Conservation (phyloP, 2,797 vertebrate genomes). For the Tiaroga cobitis region DNA sequence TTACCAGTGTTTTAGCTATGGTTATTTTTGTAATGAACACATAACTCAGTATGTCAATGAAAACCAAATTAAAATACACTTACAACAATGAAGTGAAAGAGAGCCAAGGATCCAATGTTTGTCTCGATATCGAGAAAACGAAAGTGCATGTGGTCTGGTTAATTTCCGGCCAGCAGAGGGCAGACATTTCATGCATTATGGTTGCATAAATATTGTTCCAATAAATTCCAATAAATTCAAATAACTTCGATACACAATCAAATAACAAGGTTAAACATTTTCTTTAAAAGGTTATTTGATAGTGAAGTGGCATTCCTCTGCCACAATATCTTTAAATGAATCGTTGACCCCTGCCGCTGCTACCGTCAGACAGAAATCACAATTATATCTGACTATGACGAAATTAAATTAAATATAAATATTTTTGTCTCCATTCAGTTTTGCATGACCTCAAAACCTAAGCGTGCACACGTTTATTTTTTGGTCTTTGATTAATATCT, state of each 20-base stretch:
- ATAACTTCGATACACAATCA: neutral
- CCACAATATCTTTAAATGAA: too few species aligned
- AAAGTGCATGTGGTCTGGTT: neutral
- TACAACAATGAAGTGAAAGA: neutral
- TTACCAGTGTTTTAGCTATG: too few species aligned
- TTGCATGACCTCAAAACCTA: neutral
- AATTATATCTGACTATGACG: too few species aligned
- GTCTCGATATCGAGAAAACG: slow-evolving; percentile 12
- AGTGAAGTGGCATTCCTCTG: too few species aligned
- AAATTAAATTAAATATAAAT: neutral
- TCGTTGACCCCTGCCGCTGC: too few species aligned
- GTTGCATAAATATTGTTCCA: too few species aligned
- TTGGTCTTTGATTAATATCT: neutral
- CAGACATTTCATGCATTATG: neutral
- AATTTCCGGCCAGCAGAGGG: neutral
- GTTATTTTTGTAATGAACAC: neutral
- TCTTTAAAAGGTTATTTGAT: neutral
- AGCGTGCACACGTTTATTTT: neutral
- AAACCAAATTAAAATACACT: neutral
- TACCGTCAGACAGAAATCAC: too few species aligned
- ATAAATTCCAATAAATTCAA: too few species aligned
- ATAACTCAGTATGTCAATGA: too few species aligned
- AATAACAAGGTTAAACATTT: neutral
- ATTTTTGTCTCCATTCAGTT: too few species aligned
- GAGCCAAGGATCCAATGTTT: neutral